A percentile compares a stretch with the other conserved stretches of the same genome.
phyloP scores from a whole-genome alignment of 2,113 vertebrate species.

The Apteryx mantelli region DNA sequence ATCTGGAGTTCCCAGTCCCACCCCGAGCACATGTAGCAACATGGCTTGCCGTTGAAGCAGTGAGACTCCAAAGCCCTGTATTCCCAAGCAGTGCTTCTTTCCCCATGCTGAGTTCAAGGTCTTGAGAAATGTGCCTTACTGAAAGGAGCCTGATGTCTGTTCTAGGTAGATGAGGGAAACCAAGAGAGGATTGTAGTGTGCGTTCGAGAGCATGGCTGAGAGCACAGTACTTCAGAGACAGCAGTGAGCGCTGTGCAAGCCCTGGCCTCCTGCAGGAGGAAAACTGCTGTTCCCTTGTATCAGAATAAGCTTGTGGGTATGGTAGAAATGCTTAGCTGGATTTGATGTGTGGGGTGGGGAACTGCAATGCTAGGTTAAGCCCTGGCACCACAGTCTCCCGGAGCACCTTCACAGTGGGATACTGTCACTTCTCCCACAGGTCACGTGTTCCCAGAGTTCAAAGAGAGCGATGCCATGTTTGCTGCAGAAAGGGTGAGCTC shows the following conservation, averaged over 20 bases:
- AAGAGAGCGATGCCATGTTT: constrained; percentile 99
- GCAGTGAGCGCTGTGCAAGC: background rate
- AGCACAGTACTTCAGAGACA: background rate
- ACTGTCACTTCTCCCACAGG: constrained; percentile 72
- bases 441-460: constrained; percentile 95
- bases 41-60: background rate
- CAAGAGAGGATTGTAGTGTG: background rate
- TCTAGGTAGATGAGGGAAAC: background rate
- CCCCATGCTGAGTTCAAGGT: background rate
- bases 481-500: constrained; percentile 92
- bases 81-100: background rate
- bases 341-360: background rate
- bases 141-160: background rate
- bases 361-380: accelerated
- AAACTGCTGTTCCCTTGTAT: background rate
- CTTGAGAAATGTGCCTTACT: background rate
- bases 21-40: background rate
- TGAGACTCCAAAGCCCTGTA: background rate
- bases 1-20: background rate
- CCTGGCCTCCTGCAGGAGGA: background rate
- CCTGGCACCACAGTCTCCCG: background rate
- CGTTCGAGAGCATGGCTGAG: accelerated
- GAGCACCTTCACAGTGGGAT: accelerated
- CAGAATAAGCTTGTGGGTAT: background rate
- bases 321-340: background rate